Conservation (phyloP, 2,797 vertebrate genomes). For the Neostethus bicornis region DNA sequence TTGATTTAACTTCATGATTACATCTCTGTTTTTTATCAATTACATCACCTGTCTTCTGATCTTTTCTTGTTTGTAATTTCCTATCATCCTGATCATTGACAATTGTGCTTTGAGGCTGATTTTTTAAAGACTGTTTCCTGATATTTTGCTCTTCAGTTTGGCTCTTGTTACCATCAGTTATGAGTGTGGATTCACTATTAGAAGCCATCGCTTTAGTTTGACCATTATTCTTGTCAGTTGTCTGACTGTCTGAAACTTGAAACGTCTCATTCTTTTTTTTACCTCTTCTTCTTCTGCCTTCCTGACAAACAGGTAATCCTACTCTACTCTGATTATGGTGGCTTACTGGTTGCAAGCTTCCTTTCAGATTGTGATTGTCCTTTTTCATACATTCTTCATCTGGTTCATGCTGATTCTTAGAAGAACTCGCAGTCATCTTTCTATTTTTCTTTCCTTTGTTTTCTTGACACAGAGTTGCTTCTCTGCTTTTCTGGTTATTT, state of each 20-base stretch:
- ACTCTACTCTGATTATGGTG: not conserved
- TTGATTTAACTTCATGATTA: not conserved
- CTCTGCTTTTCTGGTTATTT: not conserved
- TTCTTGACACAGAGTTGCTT: not conserved
- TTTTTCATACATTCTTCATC: not conserved
- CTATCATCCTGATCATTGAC: not conserved
- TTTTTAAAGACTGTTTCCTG: not conserved
- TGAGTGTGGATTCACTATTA: too few relatives aligned
- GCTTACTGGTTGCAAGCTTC: not conserved
- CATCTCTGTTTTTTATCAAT: not conserved
- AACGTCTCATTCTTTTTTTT: too few relatives aligned
- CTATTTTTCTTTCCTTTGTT: not conserved
- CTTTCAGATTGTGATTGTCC: not conserved
- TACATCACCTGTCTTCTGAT: not conserved
- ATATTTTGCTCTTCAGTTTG: not conserved
- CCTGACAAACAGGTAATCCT: not conserved
- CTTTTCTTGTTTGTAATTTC: not conserved
- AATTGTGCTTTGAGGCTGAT: not conserved
- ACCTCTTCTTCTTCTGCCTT: not conserved
- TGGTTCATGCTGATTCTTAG: not conserved
- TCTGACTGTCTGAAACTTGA: too few relatives aligned
- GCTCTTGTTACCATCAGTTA: not conserved
- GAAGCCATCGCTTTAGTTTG: too few relatives aligned
- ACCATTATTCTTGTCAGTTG: too few relatives aligned
- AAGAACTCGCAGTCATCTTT: not conserved